Conservation (phyloP, 1,140 invertebrate genomes). For the Magallana angulata region DNA sequence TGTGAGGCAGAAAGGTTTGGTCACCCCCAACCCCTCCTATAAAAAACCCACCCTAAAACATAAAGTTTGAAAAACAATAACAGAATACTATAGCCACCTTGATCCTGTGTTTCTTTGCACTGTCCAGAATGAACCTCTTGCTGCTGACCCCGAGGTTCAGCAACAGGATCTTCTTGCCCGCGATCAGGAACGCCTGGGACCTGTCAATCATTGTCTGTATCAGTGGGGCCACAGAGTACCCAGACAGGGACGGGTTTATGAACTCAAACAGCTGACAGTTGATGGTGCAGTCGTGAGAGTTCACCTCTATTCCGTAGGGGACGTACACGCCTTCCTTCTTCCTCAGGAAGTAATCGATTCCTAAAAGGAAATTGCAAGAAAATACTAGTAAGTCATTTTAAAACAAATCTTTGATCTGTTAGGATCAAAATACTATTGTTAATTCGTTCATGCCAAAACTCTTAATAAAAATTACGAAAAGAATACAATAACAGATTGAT, state of each 20-base stretch:
- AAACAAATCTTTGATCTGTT: too few relatives aligned
- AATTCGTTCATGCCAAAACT: neutral
- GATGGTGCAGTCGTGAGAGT: slow-evolving; percentile 66
- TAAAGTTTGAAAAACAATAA: neutral
- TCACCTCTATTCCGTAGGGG: slow-evolving; percentile 59
- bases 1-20: neutral
- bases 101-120: slow-evolving; percentile 57
- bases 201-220: slow-evolving; percentile 61
- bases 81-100: slow-evolving; percentile 56
- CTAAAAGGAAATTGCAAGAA: slow-evolving; percentile 16
- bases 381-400: too few relatives aligned
- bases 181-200: slow-evolving; percentile 56
- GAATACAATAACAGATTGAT: too few relatives aligned
- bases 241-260: slow-evolving; percentile 38
- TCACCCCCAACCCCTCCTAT: too few relatives aligned
- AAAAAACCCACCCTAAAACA: neutral
- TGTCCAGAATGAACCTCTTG: slow-evolving; percentile 49
- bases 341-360: slow-evolving; percentile 60
- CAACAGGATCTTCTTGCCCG: slow-evolving; percentile 56
- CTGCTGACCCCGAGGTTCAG: slow-evolving; percentile 56
- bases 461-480: too few relatives aligned
- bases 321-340: slow-evolving; percentile 34
- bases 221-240: slow-evolving; percentile 50
- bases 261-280: slow-evolving; percentile 64
- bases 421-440: too few relatives aligned